A percentile compares a stretch with the other conserved stretches of the same genome.
Evolutionary conservation across 1,140 invertebrate species (phyloP).

Genomic region (Tetragnatha versicolor): DNA sequence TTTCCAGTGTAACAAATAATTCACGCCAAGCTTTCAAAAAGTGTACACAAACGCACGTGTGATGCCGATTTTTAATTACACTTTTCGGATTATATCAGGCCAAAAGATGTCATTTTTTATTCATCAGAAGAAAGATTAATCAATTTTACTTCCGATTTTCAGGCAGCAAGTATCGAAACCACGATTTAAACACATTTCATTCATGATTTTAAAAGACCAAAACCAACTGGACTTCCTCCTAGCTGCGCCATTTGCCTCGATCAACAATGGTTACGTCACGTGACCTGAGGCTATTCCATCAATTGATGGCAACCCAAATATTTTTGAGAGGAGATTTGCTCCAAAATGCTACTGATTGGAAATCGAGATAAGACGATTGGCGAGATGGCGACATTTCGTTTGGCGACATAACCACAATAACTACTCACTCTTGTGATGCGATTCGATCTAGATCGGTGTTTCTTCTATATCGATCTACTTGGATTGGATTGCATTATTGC

Average conservation of each 20-base stretch:
- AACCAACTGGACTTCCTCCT: conserved; percentile 21
- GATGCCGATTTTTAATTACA: conserved; percentile 36
- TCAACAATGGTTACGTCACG: conserved; percentile 51
- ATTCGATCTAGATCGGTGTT: too few species aligned
- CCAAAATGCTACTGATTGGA: too few species aligned
- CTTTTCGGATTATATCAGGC: not conserved
- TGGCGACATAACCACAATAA: too few species aligned
- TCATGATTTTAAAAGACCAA: conserved; percentile 39
- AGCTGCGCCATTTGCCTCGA: conserved; percentile 53
- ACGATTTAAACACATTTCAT: conserved; percentile 32
- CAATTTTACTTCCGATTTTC: not conserved
- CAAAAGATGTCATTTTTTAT: not conserved
- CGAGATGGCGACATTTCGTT: too few species aligned
- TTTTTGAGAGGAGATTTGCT: too few species aligned
- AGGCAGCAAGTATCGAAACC: not conserved
- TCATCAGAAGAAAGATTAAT: not conserved
- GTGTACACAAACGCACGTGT: conserved; percentile 55
- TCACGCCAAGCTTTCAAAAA: conserved; percentile 7
- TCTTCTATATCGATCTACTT: too few species aligned
- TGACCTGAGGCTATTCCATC: conserved; percentile 42
- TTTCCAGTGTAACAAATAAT: not conserved
- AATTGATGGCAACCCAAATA: conserved; percentile 4
- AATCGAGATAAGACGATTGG: too few species aligned
- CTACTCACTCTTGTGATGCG: too few species aligned
- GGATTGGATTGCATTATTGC: too few species aligned